Evolutionary conservation across 2,113 vertebrate species (phyloP).

Genomic region (Nesoenas mayeri): DNA sequence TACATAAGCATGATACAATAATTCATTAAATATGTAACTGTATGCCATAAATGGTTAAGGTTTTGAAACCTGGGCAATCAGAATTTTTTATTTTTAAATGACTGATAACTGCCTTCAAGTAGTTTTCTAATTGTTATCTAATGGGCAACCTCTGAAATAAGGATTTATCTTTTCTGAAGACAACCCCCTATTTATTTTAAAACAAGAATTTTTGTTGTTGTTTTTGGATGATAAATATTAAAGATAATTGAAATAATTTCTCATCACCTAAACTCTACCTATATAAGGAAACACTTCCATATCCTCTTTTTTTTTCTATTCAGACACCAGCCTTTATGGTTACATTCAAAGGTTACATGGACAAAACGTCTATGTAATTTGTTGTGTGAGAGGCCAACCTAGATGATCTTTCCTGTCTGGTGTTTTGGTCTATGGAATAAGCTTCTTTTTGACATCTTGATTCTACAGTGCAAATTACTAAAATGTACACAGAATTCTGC

Average conservation of each 20-base stretch:
- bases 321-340: background rate
- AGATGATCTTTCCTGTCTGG: conserved; percentile 3
- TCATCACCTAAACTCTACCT: background rate
- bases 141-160: background rate
- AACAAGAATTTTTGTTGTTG: background rate
- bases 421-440: background rate
- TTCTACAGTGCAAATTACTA: conserved; percentile 15
- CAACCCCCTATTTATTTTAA: background rate
- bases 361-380: background rate
- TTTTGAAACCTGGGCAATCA: background rate
- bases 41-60: background rate
- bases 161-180: background rate
- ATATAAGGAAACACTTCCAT: background rate
- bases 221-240: background rate
- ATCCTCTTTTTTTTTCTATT: background rate
- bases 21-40: background rate
- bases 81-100: background rate
- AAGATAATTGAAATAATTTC: background rate
- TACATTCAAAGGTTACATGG: background rate
- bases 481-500: background rate
- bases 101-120: background rate
- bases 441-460: background rate
- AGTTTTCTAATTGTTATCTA: rapidly evolving
- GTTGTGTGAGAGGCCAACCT: background rate
- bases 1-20: background rate